Percentiles rank a stretch among this genome's conserved stretches.
Conservation (phyloP, 2,888 invertebrate genomes). For the Zootermopsis nevadensis region DNA sequence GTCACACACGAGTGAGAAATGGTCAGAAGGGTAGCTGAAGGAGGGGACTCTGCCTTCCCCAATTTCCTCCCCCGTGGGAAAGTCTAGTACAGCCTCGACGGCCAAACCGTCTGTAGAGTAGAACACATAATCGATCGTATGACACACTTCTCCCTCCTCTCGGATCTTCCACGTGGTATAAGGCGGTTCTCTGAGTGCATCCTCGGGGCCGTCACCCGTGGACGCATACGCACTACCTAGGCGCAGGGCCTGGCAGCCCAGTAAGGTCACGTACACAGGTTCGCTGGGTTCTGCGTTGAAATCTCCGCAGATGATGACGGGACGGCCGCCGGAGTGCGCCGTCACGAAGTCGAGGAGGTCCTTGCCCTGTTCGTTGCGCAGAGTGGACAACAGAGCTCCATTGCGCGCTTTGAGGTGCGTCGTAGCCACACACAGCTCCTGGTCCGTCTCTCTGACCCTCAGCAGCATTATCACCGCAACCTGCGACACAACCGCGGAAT, state of each 20-base stretch:
- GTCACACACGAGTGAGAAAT: slow-evolving; percentile 78
- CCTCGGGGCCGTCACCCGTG: slow-evolving; percentile 56
- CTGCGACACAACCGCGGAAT: slow-evolving; percentile 58
- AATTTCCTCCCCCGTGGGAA: slow-evolving; percentile 75
- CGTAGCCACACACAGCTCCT: slow-evolving; percentile 74
- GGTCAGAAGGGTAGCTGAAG: slow-evolving; percentile 79
- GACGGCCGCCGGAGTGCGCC: slow-evolving; percentile 65
- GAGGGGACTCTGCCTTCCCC: slow-evolving; percentile 76
- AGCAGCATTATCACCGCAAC: slow-evolving; percentile 72
- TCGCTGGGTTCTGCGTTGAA: slow-evolving; percentile 82
- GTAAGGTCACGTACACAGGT: slow-evolving; percentile 73
- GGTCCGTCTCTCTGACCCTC: slow-evolving; percentile 67
- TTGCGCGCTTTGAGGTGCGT: slow-evolving; percentile 81
- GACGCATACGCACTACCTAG: slow-evolving; percentile 68
- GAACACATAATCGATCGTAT: slow-evolving; percentile 82
- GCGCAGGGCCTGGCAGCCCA: slow-evolving; percentile 62
- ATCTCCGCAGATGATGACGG: slow-evolving; percentile 77
- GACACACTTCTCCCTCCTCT: slow-evolving; percentile 76
- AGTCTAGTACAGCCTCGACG: slow-evolving; percentile 68
- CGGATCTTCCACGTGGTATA: slow-evolving; percentile 84
- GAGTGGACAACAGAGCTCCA: slow-evolving; percentile 73
- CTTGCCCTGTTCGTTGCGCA: slow-evolving; percentile 78
- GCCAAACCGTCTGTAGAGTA: slow-evolving; percentile 70
- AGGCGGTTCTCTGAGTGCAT: slow-evolving; percentile 67
- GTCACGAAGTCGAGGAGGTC: slow-evolving; percentile 72